phyloP scores from a whole-genome alignment of 2,888 invertebrate species.

The Hyposoter didymator region DNA sequence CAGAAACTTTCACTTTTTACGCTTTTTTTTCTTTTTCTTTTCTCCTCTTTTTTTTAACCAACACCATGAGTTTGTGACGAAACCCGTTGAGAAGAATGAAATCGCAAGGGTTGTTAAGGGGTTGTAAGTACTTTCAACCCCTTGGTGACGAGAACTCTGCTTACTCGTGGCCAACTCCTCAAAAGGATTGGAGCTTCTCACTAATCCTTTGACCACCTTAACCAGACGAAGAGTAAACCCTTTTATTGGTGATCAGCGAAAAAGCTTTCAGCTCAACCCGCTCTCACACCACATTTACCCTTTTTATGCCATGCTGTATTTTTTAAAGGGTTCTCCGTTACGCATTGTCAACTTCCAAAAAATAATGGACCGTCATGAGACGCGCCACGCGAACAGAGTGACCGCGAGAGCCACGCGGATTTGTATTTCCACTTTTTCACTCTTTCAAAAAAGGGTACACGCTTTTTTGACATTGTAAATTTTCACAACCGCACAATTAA shows the following conservation, averaged over 20 bases:
- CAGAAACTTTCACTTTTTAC: constrained; percentile 77
- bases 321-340: constrained; percentile 76
- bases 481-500: background rate
- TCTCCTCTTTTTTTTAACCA: constrained; percentile 29
- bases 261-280: constrained; percentile 80
- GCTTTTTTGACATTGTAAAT: background rate
- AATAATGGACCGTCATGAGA: constrained; percentile 67
- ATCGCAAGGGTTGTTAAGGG: constrained; percentile 77
- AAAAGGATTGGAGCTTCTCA: constrained; percentile 78
- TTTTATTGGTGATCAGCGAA: constrained; percentile 82
- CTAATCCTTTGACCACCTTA: constrained; percentile 65
- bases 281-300: constrained; percentile 75
- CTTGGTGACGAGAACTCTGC: constrained; percentile 74
- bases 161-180: constrained; percentile 75
- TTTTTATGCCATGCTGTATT: constrained; percentile 78
- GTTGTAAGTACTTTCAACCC: constrained; percentile 76
- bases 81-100: constrained; percentile 51
- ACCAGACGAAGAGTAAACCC: constrained; percentile 73
- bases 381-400: constrained; percentile 66
- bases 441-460: background rate
- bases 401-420: constrained; percentile 47
- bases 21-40: constrained; percentile 6
- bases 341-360: constrained; percentile 63
- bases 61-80: constrained; percentile 14
- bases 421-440: background rate